Conservation (phyloP, 2,888 invertebrate genomes). For the Griposia aprilina region DNA sequence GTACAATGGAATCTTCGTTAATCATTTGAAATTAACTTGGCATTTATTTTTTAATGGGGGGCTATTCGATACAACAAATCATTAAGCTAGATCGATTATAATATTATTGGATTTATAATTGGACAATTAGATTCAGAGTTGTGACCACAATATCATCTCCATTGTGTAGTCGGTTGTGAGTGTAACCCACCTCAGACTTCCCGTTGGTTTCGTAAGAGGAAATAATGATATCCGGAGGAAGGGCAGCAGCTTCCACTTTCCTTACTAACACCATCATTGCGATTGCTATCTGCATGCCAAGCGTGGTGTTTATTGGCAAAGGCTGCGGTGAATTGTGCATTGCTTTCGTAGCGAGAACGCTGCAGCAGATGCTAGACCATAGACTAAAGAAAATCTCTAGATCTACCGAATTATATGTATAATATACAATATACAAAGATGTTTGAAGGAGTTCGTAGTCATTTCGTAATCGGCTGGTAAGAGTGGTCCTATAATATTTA, state of each 20-base stretch:
- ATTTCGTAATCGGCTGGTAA: background rate
- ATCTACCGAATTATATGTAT: no score
- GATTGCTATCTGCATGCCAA: slow-evolving; percentile 51
- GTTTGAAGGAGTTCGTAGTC: no score
- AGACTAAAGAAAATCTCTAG: slow-evolving; percentile 11
- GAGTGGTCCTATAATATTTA: background rate
- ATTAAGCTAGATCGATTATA: slow-evolving; percentile 20
- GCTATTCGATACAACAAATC: slow-evolving; percentile 17
- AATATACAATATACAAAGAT: no score
- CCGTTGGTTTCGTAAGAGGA: slow-evolving; percentile 57
- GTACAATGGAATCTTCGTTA: slow-evolving; percentile 26
- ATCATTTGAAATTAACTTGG: slow-evolving; percentile 25
- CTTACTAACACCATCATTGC: slow-evolving; percentile 47
- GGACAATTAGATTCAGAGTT: slow-evolving; percentile 12
- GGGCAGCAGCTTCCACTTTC: slow-evolving; percentile 61
- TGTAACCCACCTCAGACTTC: slow-evolving; percentile 47
- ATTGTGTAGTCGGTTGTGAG: slow-evolving; percentile 13
- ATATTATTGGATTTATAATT: background rate
- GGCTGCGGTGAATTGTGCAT: slow-evolving; percentile 31
- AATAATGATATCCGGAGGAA: slow-evolving; percentile 60
- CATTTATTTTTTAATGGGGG: slow-evolving; percentile 15
- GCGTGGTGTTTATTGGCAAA: slow-evolving; percentile 43
- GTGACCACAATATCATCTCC: slow-evolving; percentile 21
- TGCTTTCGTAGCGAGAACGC: slow-evolving; percentile 8
- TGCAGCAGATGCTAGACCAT: background rate